Conservation (phyloP, 2,888 invertebrate genomes). For the Drosophila paramelanica region DNA sequence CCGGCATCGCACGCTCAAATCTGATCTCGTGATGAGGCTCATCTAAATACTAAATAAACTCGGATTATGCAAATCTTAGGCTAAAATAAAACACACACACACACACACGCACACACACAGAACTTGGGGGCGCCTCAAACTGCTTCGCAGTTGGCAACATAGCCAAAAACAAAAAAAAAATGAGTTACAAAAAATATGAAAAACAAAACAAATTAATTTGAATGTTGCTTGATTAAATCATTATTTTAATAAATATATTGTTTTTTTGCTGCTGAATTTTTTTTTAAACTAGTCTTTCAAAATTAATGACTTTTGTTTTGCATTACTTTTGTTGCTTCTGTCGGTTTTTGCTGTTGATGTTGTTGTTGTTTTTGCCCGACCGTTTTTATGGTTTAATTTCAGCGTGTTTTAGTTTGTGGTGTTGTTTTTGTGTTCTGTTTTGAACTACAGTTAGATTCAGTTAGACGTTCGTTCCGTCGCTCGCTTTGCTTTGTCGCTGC, state of each 20-base stretch:
- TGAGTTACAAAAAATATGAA: constrained; percentile 10
- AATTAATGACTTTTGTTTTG: not conserved
- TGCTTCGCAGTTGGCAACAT: constrained; percentile 23
- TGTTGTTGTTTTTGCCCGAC: not conserved
- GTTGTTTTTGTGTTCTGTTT: constrained; percentile 21
- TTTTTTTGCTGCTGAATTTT: not conserved
- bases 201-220: constrained; percentile 22
- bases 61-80: constrained; percentile 33
- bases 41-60: constrained; percentile 28
- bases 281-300: not conserved
- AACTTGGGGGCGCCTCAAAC: not conserved
- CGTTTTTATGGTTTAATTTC: constrained; percentile 9
- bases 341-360: not conserved
- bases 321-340: constrained; percentile 37
- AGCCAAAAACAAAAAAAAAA: constrained; percentile 8
- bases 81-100: not conserved
- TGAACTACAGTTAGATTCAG: constrained; percentile 49
- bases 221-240: constrained; percentile 27
- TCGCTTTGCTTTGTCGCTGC: constrained; percentile 24
- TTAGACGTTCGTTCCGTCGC: constrained; percentile 8
- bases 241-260: not conserved
- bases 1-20: constrained; percentile 27
- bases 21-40: constrained; percentile 39
- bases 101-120: constrained; percentile 2
- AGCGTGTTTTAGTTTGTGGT: not conserved